A percentile compares a stretch with the other conserved stretches of the same genome.
phyloP scores from a whole-genome alignment of 2,888 invertebrate genomes.

The Schizotus pectinicornis region DNA sequence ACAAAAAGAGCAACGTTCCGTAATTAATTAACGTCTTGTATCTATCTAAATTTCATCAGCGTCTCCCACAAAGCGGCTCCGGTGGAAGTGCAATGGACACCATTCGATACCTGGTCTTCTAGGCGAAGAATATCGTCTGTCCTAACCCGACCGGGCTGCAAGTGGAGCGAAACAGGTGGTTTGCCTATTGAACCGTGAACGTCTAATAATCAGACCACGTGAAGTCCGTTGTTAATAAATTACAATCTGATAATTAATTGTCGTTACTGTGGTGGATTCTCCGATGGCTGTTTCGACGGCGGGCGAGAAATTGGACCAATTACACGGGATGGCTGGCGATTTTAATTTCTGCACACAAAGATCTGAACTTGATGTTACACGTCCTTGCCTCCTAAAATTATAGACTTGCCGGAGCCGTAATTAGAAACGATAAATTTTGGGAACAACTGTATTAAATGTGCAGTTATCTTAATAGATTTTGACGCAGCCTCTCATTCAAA shows the following conservation, averaged over 20 bases:
- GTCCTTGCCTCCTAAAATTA: conserved; percentile 31
- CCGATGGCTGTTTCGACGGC: background rate
- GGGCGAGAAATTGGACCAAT: too few relatives aligned
- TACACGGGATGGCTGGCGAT: background rate
- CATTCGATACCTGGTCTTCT: conserved; percentile 11
- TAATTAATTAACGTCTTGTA: conserved; percentile 25
- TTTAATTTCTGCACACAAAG: conserved; percentile 9
- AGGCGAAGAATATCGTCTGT: conserved; percentile 22
- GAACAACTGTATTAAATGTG: conserved; percentile 28
- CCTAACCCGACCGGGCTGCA: conserved; percentile 24
- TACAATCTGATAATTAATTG: conserved; percentile 25
- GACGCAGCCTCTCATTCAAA: too few relatives aligned
- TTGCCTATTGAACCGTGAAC: conserved; percentile 43
- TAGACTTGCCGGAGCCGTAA: conserved; percentile 24
- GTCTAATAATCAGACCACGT: conserved; percentile 41
- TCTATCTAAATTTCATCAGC: conserved; percentile 22
- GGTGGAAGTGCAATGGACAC: conserved; percentile 19
- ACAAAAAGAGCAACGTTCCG: background rate
- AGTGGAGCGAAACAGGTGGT: conserved; percentile 43
- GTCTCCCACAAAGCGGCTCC: conserved; percentile 11
- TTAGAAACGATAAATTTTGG: conserved; percentile 35
- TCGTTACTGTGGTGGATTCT: conserved; percentile 22
- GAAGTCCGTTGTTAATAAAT: conserved; percentile 29
- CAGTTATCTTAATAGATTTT: conserved; percentile 24
- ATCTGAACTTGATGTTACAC: conserved; percentile 29